These are phyloP conservation scores for Menidia menidia DNA, from an alignment of 2,797 vertebrate genomes.

Conservation along the genomic window DNA sequence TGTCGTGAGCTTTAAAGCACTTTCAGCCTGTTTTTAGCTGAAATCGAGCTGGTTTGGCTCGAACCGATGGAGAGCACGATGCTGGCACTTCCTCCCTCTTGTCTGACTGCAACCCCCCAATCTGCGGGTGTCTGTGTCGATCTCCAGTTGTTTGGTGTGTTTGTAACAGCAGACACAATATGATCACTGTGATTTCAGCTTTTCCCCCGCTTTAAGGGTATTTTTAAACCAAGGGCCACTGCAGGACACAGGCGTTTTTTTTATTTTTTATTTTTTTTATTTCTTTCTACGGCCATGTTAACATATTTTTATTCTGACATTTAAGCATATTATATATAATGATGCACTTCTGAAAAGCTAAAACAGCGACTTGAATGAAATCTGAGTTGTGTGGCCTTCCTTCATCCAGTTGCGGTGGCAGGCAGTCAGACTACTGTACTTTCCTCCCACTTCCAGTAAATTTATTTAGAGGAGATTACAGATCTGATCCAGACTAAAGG, in stretches of 20 bases:
- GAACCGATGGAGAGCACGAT: conserved; percentile 40
- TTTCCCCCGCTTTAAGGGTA: conserved; percentile 53
- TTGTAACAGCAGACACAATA: conserved; percentile 48
- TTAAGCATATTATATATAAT: conserved; percentile 79
- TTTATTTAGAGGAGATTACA: conserved; percentile 82
- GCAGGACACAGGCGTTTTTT: conserved; percentile 30
- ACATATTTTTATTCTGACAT: conserved; percentile 78
- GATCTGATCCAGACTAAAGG: conserved; percentile 76
- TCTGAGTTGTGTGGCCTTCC: conserved; percentile 72
- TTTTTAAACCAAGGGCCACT: conserved; percentile 62
- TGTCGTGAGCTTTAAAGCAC: conserved; percentile 11
- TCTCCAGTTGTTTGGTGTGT: conserved; percentile 23
- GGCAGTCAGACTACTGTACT: conserved; percentile 76
- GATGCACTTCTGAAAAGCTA: conserved; percentile 77
- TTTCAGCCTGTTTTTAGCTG: conserved; percentile 22
- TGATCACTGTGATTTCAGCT: conserved; percentile 51
- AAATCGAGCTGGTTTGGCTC: conserved; percentile 25
- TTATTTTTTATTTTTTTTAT: conserved; percentile 8
- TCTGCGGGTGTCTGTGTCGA: conserved; percentile 70
- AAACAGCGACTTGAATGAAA: conserved; percentile 80
- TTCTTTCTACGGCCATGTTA: conserved; percentile 30
- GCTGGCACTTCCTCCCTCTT: conserved; percentile 45
- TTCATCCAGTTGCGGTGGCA: conserved; percentile 73
- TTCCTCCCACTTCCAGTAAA: conserved; percentile 77
- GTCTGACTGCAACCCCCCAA: conserved; percentile 51